Conservation (phyloP, 2,797 vertebrate genomes). For the Hyperoplus lanceolatus region DNA sequence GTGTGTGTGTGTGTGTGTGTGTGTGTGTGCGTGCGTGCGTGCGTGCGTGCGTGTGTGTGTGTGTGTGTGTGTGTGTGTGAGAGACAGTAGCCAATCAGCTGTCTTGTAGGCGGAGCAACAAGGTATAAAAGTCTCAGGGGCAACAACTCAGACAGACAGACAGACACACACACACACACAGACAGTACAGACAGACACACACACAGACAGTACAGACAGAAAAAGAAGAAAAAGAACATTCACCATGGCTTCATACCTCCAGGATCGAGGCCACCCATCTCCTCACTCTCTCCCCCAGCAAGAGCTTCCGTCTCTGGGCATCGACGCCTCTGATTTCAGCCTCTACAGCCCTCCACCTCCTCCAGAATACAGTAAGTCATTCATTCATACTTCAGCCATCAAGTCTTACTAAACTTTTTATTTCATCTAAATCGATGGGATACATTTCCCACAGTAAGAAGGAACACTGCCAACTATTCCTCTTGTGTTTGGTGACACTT, state of each 20-base stretch:
- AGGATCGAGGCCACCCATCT: slow-evolving; percentile 78
- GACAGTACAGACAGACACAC: neutral
- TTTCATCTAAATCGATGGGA: no score
- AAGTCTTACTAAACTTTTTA: no score
- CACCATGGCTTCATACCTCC: slow-evolving; percentile 90
- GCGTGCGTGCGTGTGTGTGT: neutral
- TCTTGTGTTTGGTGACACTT: no score
- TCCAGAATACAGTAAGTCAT: slow-evolving; percentile 72
- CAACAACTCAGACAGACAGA: neutral
- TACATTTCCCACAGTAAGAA: no score
- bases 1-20: neutral
- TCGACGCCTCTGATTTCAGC: slow-evolving; percentile 91
- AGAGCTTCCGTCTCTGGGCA: slow-evolving; percentile 86
- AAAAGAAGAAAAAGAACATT: slow-evolving; percentile 21
- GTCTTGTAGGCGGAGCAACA: slow-evolving; percentile 11
- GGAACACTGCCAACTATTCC: no score
- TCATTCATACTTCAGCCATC: no score
- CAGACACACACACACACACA: slow-evolving; percentile 14
- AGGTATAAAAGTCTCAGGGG: slow-evolving; percentile 64
- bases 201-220: neutral
- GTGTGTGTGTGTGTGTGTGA: neutral
- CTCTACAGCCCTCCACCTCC: slow-evolving; percentile 89
- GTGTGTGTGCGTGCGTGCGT: neutral
- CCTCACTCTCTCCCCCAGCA: slow-evolving; percentile 77
- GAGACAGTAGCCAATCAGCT: slow-evolving; percentile 54